Evolutionary conservation across 2,888 invertebrate species (phyloP).

Genomic region (Melikaiella ostensackeni): DNA sequence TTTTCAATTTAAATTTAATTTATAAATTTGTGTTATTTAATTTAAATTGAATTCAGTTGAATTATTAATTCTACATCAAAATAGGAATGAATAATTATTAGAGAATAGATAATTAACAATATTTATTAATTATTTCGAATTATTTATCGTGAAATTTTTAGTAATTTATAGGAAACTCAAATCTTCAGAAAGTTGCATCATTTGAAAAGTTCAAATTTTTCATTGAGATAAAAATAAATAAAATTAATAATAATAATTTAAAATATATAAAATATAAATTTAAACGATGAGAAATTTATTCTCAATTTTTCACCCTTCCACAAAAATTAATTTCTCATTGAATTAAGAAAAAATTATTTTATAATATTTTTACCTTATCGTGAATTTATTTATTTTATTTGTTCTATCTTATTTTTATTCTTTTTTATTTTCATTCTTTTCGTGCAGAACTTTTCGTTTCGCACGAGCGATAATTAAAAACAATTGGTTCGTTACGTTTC

Average conservation of each 20-base stretch:
- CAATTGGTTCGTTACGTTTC: constrained; percentile 57
- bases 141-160: neutral
- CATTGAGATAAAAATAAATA: neutral
- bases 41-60: neutral
- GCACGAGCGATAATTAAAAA: constrained; percentile 55
- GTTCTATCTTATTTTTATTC: too few species aligned
- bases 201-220: neutral
- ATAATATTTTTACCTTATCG: too few species aligned
- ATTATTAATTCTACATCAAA: neutral
- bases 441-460: constrained; percentile 41
- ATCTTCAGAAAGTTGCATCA: neutral
- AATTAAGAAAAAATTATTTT: too few species aligned
- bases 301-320: too few species aligned
- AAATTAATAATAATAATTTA: too few species aligned
- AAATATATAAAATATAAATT: too few species aligned
- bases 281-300: too few species aligned
- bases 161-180: neutral
- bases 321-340: too few species aligned
- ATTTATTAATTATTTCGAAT: neutral
- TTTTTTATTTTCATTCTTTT: too few species aligned
- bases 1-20: neutral
- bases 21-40: too few species aligned
- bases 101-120: neutral
- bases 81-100: neutral
- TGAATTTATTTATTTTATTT: too few species aligned